Evolutionary conservation across 2,797 vertebrate genomes (phyloP).

Genomic region (Enoplosus armatus): DNA sequence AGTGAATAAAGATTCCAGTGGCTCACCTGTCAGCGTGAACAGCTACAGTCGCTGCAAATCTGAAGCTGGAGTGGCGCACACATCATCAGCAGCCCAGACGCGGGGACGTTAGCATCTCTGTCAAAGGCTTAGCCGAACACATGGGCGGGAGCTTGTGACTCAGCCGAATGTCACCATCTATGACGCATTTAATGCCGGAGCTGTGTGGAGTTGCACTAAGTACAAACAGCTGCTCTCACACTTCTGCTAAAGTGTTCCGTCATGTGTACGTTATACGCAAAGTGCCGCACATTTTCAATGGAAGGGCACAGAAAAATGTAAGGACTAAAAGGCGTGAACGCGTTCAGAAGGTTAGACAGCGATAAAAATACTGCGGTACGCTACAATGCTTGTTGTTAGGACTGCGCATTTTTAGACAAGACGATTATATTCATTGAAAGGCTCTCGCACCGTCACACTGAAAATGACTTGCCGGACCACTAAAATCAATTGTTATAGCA

Average conservation of each 20-base stretch:
- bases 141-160: conserved; percentile 42
- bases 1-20: too few species aligned
- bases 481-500: conserved; percentile 44
- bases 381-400: background rate
- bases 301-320: background rate
- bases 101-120: conserved; percentile 11
- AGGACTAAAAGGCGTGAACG: background rate
- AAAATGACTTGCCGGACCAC: conserved; percentile 33
- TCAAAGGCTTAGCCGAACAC: conserved; percentile 49
- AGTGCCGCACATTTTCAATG: background rate
- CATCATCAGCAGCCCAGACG: conserved; percentile 1
- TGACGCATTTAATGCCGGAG: conserved; percentile 45
- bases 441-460: conserved; percentile 20
- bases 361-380: background rate
- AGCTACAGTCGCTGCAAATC: too few species aligned
- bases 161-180: conserved; percentile 59
- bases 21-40: too few species aligned
- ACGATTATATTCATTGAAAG: conserved; percentile 48
- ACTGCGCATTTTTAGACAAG: conserved; percentile 18
- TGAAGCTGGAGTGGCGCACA: background rate
- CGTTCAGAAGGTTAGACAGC: background rate
- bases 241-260: background rate
- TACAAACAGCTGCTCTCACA: conserved; percentile 24
- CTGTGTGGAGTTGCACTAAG: conserved; percentile 22
- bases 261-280: background rate